Evolutionary conservation across 2,888 invertebrate genomes (phyloP), one percentile per base, ranked within the genome.

Genomic region (Octodonta nipae): DNA sequence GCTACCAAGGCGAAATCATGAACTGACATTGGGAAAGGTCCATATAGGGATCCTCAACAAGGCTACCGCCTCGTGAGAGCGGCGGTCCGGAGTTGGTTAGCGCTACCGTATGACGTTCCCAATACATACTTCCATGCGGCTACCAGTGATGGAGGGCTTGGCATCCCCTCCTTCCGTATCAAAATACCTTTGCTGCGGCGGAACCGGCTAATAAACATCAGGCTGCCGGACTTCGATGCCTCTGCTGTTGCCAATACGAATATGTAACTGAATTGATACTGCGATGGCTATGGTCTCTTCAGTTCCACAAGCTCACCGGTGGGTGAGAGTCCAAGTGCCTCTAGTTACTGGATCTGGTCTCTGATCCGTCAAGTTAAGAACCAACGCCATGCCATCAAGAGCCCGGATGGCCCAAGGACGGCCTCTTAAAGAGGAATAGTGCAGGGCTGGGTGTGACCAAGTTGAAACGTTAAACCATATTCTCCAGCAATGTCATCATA

Each of bases 371-470:
- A 13, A 22, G 7, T 11, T 38, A n/a, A 11, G 36, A 6, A 37
- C 37, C 12, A 37, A 37, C 28, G 36, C 38, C 7, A 31, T 37
- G 4, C 36, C 36, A 6, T 24, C 38, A 5, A 5, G 28, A 14
- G 17, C 28, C 1, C 26, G 38, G 4, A 34, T 31, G 1, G 4
- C 36, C 7, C 4, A 36, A 6, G 36, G 38, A 4, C 4, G 30
- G 3, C 15, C 32, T 8, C 5, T 3, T n/a, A 28, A 13, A 12
- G 36, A 32, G 15, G 11, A 28, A 7, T 8, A n/a, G 13, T 38
- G 38, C 25, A 13, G 38, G n/a, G 36, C 38, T n/a, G 36, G 38
- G 11, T 38, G 36, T 16, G n/a, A 26, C 12, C 11, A 10, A 4
- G 28, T 33, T 7, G 38, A 38, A 25, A 33, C 34, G 4, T 12